Percentiles rank a stretch among this genome's conserved stretches.
These are phyloP conservation scores for Oncorhynchus tshawytscha DNA, from an alignment of 2,113 vertebrate genomes.

Conservation along the genomic window DNA sequence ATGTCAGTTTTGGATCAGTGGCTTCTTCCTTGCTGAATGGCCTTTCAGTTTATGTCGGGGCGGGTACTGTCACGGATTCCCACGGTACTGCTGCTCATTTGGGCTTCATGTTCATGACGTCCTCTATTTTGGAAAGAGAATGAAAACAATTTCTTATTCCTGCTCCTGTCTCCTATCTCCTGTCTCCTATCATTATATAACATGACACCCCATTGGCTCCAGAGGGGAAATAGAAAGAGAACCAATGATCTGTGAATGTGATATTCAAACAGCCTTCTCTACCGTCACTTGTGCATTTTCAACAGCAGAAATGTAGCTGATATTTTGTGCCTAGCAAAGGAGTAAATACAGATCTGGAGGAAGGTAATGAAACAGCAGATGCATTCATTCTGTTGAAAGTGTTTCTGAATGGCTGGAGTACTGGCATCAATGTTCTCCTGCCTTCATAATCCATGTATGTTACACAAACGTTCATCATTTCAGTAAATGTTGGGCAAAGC, in stretches of 20 bases:
- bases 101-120: too few relatives aligned
- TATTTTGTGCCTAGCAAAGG: constrained; percentile 29
- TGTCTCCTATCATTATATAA: too few relatives aligned
- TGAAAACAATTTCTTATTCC: too few relatives aligned
- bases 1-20: too few relatives aligned
- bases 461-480: constrained; percentile 34
- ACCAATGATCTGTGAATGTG: constrained; percentile 47
- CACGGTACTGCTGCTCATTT: too few relatives aligned
- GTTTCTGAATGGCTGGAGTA: constrained; percentile 2
- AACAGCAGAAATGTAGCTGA: constrained; percentile 59
- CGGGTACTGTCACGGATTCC: too few relatives aligned
- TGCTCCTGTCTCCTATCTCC: too few relatives aligned
- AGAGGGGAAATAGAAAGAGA: constrained; percentile 14
- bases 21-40: too few relatives aligned
- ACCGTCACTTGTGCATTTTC: constrained; percentile 58
- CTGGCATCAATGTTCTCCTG: constrained; percentile 14
- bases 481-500: constrained; percentile 21
- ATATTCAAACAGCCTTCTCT: constrained; percentile 39
- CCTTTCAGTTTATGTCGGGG: too few relatives aligned
- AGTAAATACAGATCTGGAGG: neutral
- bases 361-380: neutral
- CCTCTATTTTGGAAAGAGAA: too few relatives aligned
- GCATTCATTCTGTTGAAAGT: neutral
- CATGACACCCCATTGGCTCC: constrained; percentile 15
- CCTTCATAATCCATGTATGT: constrained; percentile 28